A percentile compares a stretch with the other conserved stretches of the same genome.
Conservation (phyloP, 2,888 invertebrate genomes). For the Dastarcus helophoroides region DNA sequence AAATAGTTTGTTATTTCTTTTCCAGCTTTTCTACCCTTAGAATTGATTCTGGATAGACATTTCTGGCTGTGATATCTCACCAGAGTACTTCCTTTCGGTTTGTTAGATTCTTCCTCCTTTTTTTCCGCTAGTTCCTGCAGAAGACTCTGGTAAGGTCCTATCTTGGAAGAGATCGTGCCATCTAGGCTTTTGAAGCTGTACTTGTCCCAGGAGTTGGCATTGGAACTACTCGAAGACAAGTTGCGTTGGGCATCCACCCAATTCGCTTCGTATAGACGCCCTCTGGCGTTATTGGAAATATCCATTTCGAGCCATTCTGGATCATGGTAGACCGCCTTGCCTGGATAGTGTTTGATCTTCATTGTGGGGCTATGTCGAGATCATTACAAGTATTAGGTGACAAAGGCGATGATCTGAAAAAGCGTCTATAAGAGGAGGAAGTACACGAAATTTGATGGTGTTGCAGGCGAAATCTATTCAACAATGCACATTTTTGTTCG, state of each 20-base stretch:
- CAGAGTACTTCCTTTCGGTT: conserved; percentile 25
- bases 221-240: conserved; percentile 39
- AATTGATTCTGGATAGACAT: conserved; percentile 30
- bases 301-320: conserved; percentile 54
- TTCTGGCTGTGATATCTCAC: conserved; percentile 34
- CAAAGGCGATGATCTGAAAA: too few species aligned
- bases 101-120: conserved; percentile 22
- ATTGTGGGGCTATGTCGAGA: too few species aligned
- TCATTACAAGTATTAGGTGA: too few species aligned
- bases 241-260: conserved; percentile 64
- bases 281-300: conserved; percentile 53
- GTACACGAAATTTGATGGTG: too few species aligned
- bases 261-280: conserved; percentile 70
- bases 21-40: conserved; percentile 22
- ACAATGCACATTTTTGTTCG: too few species aligned
- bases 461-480: too few species aligned
- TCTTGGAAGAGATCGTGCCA: conserved; percentile 33
- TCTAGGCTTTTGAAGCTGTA: conserved; percentile 25
- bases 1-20: conserved; percentile 23
- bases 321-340: conserved; percentile 58
- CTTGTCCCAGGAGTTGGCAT: conserved; percentile 28
- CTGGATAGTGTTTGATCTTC: conserved; percentile 78
- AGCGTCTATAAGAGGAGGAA: too few species aligned
- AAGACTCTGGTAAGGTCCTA: conserved; percentile 30
- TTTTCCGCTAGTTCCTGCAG: conserved; percentile 26